Percentiles rank a stretch among this genome's conserved stretches.
These are phyloP conservation scores for Leptonema lineaticorne DNA, from an alignment of 1,140 invertebrate genomes.

Conservation along the genomic window DNA sequence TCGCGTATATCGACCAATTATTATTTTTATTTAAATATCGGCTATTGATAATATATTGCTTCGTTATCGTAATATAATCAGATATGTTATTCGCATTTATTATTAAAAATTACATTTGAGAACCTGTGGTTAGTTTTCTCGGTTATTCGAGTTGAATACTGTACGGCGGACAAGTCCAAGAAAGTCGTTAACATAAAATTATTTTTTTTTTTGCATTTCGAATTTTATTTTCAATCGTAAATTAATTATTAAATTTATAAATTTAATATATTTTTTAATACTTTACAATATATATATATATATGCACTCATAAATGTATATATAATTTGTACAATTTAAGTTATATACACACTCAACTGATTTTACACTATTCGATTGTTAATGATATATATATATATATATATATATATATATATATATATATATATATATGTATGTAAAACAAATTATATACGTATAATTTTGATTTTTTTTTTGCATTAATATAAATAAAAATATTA, in stretches of 20 bases:
- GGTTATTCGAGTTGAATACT: slow-evolving; percentile 10
- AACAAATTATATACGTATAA: too few relatives aligned
- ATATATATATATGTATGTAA: too few relatives aligned
- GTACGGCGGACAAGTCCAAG: not conserved
- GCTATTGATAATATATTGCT: too few relatives aligned
- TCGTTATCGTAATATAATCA: too few relatives aligned
- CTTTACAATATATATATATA: slow-evolving; percentile 11
- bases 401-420: slow-evolving; percentile 1
- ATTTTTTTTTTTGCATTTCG: too few relatives aligned
- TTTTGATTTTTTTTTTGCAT: too few relatives aligned
- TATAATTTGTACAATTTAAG: slow-evolving; percentile 24
- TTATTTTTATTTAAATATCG: too few relatives aligned
- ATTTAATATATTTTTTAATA: slow-evolving; percentile 13
- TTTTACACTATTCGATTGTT: slow-evolving; percentile 6
- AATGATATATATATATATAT: slow-evolving; percentile 8
- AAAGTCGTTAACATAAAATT: slow-evolving; percentile 10
- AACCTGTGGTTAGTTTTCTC: not conserved
- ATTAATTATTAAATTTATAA: slow-evolving; percentile 3
- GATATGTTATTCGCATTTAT: too few relatives aligned
- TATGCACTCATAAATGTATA: not conserved
- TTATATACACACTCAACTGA: slow-evolving; percentile 4
- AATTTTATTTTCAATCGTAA: too few relatives aligned
- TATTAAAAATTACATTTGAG: too few relatives aligned
- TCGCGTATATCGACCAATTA: too few relatives aligned
- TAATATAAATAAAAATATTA: too few relatives aligned